Evolutionary conservation across 2,888 invertebrate species (phyloP).

Genomic region (Nephrotoma flavescens): DNA sequence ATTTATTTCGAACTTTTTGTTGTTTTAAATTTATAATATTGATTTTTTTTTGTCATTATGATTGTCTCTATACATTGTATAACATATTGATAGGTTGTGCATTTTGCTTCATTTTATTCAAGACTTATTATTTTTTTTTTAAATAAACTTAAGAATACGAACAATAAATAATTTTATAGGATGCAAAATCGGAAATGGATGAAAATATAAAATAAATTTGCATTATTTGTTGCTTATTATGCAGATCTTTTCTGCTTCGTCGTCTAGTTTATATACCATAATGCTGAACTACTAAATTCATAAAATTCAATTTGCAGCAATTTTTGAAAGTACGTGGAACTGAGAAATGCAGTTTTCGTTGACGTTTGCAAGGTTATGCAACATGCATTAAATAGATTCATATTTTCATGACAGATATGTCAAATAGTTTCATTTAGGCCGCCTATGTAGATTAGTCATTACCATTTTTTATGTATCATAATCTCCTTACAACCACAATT

Average conservation of each 20-base stretch:
- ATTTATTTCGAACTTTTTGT: too few species aligned
- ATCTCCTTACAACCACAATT: background rate
- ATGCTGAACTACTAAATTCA: background rate
- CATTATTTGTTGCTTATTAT: background rate
- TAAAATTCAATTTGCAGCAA: background rate
- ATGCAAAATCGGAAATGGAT: background rate
- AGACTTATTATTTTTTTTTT: too few species aligned
- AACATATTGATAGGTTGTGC: too few species aligned
- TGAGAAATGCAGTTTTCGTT: background rate
- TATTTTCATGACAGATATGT: background rate
- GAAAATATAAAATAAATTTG: background rate
- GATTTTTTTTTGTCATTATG: too few species aligned
- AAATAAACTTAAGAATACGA: background rate
- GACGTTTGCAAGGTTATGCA: too few species aligned
- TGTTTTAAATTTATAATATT: too few species aligned
- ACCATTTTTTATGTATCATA: background rate
- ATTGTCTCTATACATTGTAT: too few species aligned
- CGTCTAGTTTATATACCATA: background rate
- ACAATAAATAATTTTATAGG: background rate
- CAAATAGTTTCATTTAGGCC: background rate
- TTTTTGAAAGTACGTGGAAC: background rate
- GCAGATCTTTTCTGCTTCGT: background rate
- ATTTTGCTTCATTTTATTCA: too few species aligned
- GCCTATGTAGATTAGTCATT: background rate
- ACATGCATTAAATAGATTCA: background rate